phyloP scores from a whole-genome alignment of 2,797 vertebrate species.

The Schizopygopsis malacanthus region DNA sequence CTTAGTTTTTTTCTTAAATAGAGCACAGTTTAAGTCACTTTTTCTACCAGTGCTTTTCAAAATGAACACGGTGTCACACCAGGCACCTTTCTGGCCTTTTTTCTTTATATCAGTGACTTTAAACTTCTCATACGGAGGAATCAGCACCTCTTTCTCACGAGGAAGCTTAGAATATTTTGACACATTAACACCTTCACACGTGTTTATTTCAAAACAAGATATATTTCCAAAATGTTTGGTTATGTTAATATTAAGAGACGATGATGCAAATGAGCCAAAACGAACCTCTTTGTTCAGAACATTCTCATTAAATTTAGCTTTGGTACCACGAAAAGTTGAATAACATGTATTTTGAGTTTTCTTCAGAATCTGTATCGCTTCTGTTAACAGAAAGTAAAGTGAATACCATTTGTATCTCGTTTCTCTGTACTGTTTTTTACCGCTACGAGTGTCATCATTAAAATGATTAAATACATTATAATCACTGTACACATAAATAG shows the following conservation, averaged over 20 bases:
- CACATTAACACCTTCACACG: not conserved
- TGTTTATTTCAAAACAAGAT: not conserved
- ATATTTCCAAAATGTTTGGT: not conserved
- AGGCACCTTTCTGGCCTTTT: not conserved
- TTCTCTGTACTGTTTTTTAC: not conserved
- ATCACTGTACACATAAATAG: not conserved
- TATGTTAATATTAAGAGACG: not conserved
- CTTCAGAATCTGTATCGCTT: constrained; percentile 5
- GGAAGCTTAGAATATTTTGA: not conserved
- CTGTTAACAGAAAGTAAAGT: constrained; percentile 12
- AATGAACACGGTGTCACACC: not conserved
- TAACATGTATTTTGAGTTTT: not conserved
- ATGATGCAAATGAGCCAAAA: not conserved
- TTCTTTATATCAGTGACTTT: not conserved
- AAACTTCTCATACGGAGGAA: not conserved
- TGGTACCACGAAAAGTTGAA: not conserved
- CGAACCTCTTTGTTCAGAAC: not conserved
- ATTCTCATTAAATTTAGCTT: rapidly evolving
- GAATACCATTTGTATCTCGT: not conserved
- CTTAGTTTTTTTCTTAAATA: no score
- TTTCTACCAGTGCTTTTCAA: not conserved
- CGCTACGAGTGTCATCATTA: not conserved
- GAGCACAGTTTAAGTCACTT: not conserved
- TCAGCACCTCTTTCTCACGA: not conserved
- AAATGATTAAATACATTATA: not conserved